Evolutionary conservation across 1,140 invertebrate genomes (phyloP), one percentile per base, ranked within the genome.

Genomic region (Samia ricini): DNA sequence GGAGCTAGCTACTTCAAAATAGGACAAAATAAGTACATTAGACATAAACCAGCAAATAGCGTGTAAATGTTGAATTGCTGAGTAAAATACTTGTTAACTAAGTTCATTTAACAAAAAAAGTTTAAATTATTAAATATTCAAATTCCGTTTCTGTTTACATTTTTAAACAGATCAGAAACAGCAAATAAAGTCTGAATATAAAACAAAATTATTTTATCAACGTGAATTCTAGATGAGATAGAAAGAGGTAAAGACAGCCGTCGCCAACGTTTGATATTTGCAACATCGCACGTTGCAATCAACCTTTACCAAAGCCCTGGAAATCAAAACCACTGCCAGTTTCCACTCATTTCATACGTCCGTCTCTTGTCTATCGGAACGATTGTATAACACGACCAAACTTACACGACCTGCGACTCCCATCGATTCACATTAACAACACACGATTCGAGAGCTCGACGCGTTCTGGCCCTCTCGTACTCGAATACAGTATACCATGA

Each of bases 361-460:
- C 85, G 85, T 88, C 87, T 79, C 74, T 87, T 89, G 87, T 89
- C 87, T 87, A 81, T 87, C 85, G 76, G 74, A 78, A 83, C 83
- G 79, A 85, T 82, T 85, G 79, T 82, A 66, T 63, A 74, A 68
- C 73, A 66, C 72, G 64, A 70, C 85, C 87, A 82, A 60, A 36
- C 21, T 29, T 73, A 50, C 64, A 2, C 71, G 87, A 81, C 48
- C 64, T 60, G 54, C 64, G 42, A 55, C 26, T 56, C 49, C 61
- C 58, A 51, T 50, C 68, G 74, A 42, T 15, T 3, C 42, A 33
- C 12, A 75, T 79, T 70, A 29, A 15, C 4, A 60, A 65, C 51
- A 57, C 60, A 63, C 56, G 56, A 51, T 64, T 57, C 64, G 71
- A 68, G 29, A 76, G 85, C 57, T 77, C 83, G 67, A 67, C 19